Base-by-base conservation (phyloP, 2,797 vertebrate species). In the Ibycter americanus region DNA sequence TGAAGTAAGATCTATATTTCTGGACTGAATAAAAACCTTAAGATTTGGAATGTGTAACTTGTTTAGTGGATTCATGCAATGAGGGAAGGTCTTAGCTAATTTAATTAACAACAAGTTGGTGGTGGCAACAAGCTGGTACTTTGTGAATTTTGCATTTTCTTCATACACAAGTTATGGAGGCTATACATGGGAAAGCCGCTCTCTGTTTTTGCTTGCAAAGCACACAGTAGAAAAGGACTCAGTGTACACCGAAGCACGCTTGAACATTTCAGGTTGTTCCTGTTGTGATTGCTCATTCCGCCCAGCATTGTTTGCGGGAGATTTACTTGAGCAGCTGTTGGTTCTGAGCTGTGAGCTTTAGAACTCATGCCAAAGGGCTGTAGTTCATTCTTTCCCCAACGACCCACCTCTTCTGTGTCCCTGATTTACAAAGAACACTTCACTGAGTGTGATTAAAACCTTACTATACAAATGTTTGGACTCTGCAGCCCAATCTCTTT, bases 1-100 rank as follows among this genome's bases (percentile, higher is more conserved):
- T 96, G 97, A 97, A 97, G 92, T 97, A 97, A 97, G 96, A 97
- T 94, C 96, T 98, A 89, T 98, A 97, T 98, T 98, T 98, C 97
- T 97, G 97, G 97, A 98, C 97, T 97, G 97, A 98, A 98, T 97
- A 97, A 96, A 98, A 96, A 95, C 96, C 93, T 96, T 97, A 77
- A 95, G 96, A 93, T 97, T 97, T 97, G 97, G 96, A 95, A 95
- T 68, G 95, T 97, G 97, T 97, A 92, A 97, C 89, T 97, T 92
- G 96, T 98, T 96, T 97, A 97, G 96, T 98, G 93, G 96, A 96
- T 97, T 98, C 95, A 89, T 96, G 23, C 95, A 84, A 90, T 58
- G 95, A 96, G 94, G 88, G 87, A 98, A 96, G 81, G 74, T 93
- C 97, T 97, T 96, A 96, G 96, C 92, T 95, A 96, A 96, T 96